These are phyloP conservation scores for Mormoops blainvillei DNA, from an alignment of 2,113 vertebrate genomes.

Conservation along the genomic window DNA sequence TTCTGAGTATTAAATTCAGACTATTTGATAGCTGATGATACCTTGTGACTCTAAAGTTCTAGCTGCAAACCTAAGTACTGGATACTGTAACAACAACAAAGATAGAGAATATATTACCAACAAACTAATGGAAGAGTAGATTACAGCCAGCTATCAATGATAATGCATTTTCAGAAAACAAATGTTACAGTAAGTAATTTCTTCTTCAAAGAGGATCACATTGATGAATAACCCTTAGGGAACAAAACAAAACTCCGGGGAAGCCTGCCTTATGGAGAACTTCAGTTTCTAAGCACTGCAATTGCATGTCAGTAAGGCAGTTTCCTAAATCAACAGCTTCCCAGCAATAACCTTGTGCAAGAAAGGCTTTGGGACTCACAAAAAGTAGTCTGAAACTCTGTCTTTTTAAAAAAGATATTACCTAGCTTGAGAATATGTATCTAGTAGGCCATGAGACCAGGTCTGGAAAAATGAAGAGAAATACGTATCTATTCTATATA, in stretches of 20 bases:
- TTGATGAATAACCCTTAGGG: conserved; percentile 11
- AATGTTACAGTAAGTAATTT: conserved; percentile 41
- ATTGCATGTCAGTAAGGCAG: not conserved
- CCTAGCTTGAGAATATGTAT: not conserved
- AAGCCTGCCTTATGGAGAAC: not conserved
- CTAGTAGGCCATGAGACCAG: not conserved
- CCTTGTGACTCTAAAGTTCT: not conserved
- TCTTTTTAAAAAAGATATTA: not conserved
- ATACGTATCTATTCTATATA: not conserved
- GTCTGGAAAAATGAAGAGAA: not conserved
- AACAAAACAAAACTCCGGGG: conserved; percentile 14
- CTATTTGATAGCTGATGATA: not conserved
- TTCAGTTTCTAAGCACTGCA: conserved; percentile 18
- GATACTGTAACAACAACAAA: not conserved
- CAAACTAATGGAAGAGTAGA: conserved; percentile 13
- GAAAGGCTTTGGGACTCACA: not conserved
- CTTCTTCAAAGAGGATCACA: conserved; percentile 35
- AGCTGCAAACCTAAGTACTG: not conserved
- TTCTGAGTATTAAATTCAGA: not conserved
- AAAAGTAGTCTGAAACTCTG: not conserved
- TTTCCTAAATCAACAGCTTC: not conserved
- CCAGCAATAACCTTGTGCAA: not conserved
- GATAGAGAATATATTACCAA: not conserved
- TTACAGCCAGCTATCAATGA: not conserved
- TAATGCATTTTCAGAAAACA: conserved; percentile 39